A percentile compares a stretch with the other conserved stretches of the same genome.
phyloP scores from a whole-genome alignment of 2,113 vertebrate species.

The Struthidea cinerea region DNA sequence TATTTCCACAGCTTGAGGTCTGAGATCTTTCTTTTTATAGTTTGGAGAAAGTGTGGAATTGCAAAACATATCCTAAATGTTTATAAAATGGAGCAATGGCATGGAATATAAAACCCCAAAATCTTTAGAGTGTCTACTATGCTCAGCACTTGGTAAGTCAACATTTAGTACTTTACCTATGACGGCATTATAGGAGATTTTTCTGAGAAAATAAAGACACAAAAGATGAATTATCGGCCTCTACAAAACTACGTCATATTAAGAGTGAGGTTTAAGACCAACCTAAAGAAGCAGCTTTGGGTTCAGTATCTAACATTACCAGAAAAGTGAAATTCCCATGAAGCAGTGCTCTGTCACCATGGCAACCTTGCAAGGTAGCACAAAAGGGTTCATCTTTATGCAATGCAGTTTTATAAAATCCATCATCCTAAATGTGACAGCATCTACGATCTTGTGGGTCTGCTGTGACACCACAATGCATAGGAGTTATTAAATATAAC shows the following conservation, averaged over 20 bases:
- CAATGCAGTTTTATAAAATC: conserved; percentile 68
- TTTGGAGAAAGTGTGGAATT: background rate
- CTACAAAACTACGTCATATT: background rate
- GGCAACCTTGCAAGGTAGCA: conserved; percentile 71
- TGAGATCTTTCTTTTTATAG: background rate
- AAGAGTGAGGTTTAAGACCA: conserved; percentile 58
- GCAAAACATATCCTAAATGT: background rate
- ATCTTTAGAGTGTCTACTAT: background rate
- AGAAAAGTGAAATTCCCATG: conserved; percentile 73
- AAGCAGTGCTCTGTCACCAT: conserved; percentile 71
- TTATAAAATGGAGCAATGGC: background rate
- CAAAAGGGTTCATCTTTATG: conserved; percentile 73
- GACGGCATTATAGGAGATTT: background rate
- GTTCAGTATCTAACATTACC: conserved; percentile 52
- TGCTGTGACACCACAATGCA: conserved; percentile 69
- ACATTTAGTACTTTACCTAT: background rate
- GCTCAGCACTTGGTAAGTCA: background rate
- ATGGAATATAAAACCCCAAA: background rate
- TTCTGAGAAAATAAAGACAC: conserved; percentile 31
- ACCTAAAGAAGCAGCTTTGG: conserved; percentile 50
- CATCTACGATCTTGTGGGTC: conserved; percentile 58
- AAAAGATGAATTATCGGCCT: conserved; percentile 8
- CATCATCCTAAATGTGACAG: conserved; percentile 70
- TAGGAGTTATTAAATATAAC: conserved; percentile 70
- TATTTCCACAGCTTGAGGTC: background rate